A percentile compares a stretch with the other conserved stretches of the same genome.
Conservation (phyloP, 2,113 vertebrate species). For the Sceloporus tristichus region DNA sequence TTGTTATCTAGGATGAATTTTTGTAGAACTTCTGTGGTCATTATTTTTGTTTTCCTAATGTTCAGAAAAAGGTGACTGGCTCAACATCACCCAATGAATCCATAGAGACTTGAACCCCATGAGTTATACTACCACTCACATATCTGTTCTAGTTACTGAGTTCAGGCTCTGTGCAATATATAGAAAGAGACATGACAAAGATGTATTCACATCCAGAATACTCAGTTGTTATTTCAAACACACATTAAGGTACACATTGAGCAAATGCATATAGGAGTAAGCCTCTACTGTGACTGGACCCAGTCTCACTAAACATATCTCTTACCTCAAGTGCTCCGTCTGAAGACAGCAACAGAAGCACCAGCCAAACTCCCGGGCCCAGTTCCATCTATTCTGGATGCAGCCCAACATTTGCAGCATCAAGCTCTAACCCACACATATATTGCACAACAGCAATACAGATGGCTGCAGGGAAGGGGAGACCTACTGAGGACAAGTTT, state of each 20-base stretch:
- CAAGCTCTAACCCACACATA: neutral
- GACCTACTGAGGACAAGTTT: neutral
- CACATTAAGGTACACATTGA: too few relatives aligned
- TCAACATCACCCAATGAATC: neutral
- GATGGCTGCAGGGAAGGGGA: neutral
- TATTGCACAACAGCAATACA: neutral
- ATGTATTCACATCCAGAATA: neutral
- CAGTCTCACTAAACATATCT: too few relatives aligned
- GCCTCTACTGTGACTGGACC: too few relatives aligned
- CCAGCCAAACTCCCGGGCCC: neutral
- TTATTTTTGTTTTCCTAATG: too few relatives aligned
- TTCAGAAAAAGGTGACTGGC: too few relatives aligned
- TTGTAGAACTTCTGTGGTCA: too few relatives aligned
- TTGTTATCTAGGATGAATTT: too few relatives aligned
- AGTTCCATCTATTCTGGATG: neutral
- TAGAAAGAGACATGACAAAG: neutral
- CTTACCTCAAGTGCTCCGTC: too few relatives aligned
- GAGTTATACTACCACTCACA: neutral
- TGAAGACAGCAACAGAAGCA: neutral
- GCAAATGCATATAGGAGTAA: too few relatives aligned
- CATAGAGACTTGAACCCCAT: neutral
- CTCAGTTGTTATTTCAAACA: neutral
- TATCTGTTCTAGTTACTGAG: neutral
- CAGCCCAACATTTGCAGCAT: neutral
- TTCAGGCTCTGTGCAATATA: too few relatives aligned